These are phyloP conservation scores for Emydoidea blandingii DNA, from an alignment of 2,797 vertebrate genomes.

Conservation along the genomic window DNA sequence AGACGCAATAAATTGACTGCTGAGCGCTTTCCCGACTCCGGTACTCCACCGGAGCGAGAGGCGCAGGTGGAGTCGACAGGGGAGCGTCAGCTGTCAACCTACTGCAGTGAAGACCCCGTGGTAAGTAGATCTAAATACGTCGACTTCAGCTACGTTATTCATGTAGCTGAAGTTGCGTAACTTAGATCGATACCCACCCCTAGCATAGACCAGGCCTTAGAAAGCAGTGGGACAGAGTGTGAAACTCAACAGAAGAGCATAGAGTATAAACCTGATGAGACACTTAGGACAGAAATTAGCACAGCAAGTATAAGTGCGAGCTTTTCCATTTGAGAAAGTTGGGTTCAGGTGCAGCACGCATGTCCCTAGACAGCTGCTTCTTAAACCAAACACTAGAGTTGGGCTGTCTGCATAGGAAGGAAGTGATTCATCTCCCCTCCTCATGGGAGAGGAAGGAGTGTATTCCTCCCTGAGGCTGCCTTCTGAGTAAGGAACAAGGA, in stretches of 20 bases:
- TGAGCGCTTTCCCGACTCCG: too few relatives aligned
- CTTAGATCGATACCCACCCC: too few relatives aligned
- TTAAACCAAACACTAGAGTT: neutral
- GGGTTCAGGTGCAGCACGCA: fast-evolving
- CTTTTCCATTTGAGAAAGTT: neutral
- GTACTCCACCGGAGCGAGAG: too few relatives aligned
- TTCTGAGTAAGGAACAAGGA: neutral
- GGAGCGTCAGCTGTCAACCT: too few relatives aligned
- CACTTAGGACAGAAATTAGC: neutral
- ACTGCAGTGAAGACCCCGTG: too few relatives aligned
- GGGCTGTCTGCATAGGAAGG: neutral
- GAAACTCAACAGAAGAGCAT: neutral
- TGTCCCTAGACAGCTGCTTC: neutral
- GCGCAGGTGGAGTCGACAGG: too few relatives aligned
- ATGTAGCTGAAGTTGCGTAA: too few relatives aligned
- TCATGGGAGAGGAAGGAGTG: neutral
- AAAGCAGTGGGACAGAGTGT: neutral
- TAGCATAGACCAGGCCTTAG: too few relatives aligned
- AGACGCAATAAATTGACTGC: too few relatives aligned
- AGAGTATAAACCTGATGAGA: neutral
- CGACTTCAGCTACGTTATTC: too few relatives aligned
- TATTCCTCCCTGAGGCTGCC: neutral
- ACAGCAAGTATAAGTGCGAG: neutral
- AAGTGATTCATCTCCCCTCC: neutral
- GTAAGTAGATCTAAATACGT: too few relatives aligned